Evolutionary conservation across 37 sponge, comb jelly and placozoan species (phyloP).

Genomic region (Aplysina aerophoba): DNA sequence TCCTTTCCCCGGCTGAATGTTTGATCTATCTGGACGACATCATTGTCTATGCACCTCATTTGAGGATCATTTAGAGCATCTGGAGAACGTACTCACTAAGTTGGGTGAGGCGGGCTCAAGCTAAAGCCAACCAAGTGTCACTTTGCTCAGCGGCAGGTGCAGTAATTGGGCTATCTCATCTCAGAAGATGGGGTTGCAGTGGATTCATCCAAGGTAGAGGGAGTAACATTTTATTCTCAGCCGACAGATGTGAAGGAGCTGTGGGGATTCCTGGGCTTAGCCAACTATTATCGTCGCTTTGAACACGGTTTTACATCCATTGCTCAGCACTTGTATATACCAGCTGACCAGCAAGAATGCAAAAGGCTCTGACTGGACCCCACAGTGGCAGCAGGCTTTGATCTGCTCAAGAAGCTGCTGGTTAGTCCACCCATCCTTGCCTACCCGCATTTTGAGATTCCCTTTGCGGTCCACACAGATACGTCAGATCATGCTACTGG

Average conservation of each 20-base stretch:
- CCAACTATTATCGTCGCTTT: conserved; percentile 55
- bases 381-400: conserved; percentile 46
- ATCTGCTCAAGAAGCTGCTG: conserved; percentile 44
- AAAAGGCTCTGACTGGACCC: conserved; percentile 41
- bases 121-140: conserved; percentile 34
- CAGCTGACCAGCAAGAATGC: conserved; percentile 40
- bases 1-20: conserved; percentile 11
- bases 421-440: conserved; percentile 38
- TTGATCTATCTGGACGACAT: conserved; percentile 59
- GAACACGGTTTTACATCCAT: conserved; percentile 27
- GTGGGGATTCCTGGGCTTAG: not conserved
- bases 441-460: conserved; percentile 31
- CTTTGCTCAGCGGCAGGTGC: not conserved
- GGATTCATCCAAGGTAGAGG: not conserved
- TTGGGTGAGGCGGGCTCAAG: conserved; percentile 39
- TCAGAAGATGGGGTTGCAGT: not conserved
- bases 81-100: conserved; percentile 29
- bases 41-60: conserved; percentile 27
- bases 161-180: not conserved
- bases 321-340: conserved; percentile 46
- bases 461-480: conserved; percentile 61
- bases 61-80: conserved; percentile 25
- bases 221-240: not conserved
- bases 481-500: conserved; percentile 51
- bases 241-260: not conserved